Conservation (phyloP, 2,888 invertebrate species). For the Julus scanicus region DNA sequence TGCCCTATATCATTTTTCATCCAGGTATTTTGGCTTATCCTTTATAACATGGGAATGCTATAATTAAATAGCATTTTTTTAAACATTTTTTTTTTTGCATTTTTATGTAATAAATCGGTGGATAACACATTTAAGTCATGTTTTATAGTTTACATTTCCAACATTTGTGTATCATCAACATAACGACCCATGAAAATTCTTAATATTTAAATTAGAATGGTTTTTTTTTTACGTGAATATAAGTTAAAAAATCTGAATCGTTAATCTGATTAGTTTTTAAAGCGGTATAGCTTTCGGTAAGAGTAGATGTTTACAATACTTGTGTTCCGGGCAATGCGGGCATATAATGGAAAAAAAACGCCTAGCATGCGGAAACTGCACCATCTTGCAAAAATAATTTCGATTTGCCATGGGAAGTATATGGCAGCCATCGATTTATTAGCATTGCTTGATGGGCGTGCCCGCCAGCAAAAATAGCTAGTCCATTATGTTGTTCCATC, state of each 20-base stretch:
- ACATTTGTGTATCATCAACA: no score
- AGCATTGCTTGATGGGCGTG: conserved; percentile 36
- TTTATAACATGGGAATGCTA: no score
- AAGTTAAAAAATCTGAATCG: not conserved
- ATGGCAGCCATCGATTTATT: conserved; percentile 30
- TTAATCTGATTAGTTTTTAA: not conserved
- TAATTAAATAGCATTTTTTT: no score
- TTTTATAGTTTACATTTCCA: no score
- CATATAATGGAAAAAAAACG: not conserved
- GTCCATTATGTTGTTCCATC: conserved; percentile 39
- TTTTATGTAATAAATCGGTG: no score
- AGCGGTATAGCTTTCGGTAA: not conserved
- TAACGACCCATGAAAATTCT: no score
- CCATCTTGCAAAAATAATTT: conserved; percentile 20
- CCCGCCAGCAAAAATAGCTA: conserved; percentile 39
- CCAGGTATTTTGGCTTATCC: no score
- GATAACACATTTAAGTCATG: no score
- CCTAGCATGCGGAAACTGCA: not conserved
- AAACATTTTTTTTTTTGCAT: no score
- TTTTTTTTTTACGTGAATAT: no score
- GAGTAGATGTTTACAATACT: not conserved
- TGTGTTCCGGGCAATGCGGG: not conserved
- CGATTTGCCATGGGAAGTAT: conserved; percentile 30
- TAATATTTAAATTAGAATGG: not conserved
- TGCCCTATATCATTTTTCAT: no score